Evolutionary conservation across 2,113 vertebrate species (phyloP), one percentile per base, ranked within the genome.

Genomic region (Bubo scandiacus): DNA sequence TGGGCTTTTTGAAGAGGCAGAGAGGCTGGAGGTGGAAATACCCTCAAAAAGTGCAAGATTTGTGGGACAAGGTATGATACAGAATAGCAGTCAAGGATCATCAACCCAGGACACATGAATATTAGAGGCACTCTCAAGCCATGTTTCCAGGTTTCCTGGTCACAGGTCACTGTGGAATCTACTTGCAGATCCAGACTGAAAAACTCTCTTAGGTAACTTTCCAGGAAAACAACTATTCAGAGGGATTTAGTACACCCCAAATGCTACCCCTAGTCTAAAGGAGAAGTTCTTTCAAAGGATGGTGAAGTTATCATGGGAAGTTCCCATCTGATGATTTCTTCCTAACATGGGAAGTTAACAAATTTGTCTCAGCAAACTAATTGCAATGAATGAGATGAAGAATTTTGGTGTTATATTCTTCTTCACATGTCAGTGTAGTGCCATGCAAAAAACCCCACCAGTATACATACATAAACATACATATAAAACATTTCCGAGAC

Each of bases 21-120:
- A 47, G 77, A 58, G 36, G 22, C n/a, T 68, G 34, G 14, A 92
- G 30, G 36, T 54, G 18, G 20, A 88, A 90, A 83, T 40, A 63
- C 7, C 29, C 12, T 62, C 45, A 73, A 61, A 66, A 86, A 62
- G 6, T 11, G 2, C 15, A 43, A 43, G 25, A 62, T 45, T 32
- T 2, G 0, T 8, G 5, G 20, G 22, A 54, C 5, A 36, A 70
- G 9, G 12, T 66, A 21, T 36, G 59, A 51, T 70, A 42, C 0
- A 63, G 54, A 74, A 51, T 6, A 62, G 25, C 38, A 57, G 17
- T 10, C 27, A 66, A 47, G 51, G 40, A 70, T 55, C 15, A 9
- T 73, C 15, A 66, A 26, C 3, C 18, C 8, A 10, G 32, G 29
- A 58, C 20, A 36, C 27, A 14, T 19, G 6, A 81, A 73, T 57